A percentile compares a stretch with the other conserved stretches of the same genome.
These are phyloP conservation scores for Gymnorhina tibicen DNA, from an alignment of 2,113 vertebrate species.

Conservation along the genomic window DNA sequence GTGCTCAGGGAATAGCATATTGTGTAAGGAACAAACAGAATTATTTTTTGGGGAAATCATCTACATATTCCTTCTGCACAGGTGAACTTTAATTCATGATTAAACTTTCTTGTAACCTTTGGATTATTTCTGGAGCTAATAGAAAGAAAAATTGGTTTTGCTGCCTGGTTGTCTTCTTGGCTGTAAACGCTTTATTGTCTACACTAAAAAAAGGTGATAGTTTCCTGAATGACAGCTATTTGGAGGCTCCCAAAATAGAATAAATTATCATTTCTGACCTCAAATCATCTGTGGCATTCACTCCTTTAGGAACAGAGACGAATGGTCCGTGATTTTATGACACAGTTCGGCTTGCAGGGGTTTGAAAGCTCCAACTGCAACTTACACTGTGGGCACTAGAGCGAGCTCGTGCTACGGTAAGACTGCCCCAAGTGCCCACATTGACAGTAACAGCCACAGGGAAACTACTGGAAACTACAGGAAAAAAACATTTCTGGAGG, in stretches of 20 bases:
- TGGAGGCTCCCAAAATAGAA: not conserved
- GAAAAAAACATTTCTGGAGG: not conserved
- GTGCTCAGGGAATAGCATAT: not conserved
- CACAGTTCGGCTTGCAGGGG: not conserved
- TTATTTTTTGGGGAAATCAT: not conserved
- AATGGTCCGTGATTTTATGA: not conserved
- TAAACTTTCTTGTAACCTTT: not conserved
- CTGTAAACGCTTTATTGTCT: not conserved
- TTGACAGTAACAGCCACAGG: not conserved
- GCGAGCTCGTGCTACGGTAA: not conserved
- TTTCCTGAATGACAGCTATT: not conserved
- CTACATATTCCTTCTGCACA: not conserved
- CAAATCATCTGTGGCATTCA: not conserved
- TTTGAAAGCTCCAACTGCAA: not conserved
- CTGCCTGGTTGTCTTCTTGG: not conserved
- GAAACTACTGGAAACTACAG: not conserved
- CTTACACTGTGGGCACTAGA: not conserved
- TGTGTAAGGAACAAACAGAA: not conserved
- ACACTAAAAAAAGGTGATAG: not conserved
- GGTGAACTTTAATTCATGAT: not conserved
- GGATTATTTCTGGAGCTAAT: not conserved
- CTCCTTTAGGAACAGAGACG: not conserved
- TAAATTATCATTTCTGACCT: not conserved
- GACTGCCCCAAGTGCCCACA: not conserved
- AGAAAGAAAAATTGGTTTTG: not conserved